phyloP scores from a whole-genome alignment of 2,797 vertebrate genomes.

The Neomorphus geoffroyi region DNA sequence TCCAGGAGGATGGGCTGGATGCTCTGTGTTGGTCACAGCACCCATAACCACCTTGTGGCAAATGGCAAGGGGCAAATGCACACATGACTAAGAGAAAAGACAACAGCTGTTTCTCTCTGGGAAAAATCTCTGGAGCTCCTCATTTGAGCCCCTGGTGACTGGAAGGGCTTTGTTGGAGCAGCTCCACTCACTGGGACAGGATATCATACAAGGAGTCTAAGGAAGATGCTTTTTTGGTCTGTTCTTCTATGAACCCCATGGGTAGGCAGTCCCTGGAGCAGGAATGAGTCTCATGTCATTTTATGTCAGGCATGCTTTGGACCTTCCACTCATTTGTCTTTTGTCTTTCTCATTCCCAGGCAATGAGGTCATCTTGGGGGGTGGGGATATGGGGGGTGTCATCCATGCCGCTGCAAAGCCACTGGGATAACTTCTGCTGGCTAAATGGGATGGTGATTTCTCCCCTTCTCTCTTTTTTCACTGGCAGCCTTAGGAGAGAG shows the following conservation, averaged over 20 bases:
- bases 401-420: neutral
- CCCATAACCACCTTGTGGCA: neutral
- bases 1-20: neutral
- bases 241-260: neutral
- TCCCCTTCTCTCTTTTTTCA: neutral
- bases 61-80: neutral
- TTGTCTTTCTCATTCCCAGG: neutral
- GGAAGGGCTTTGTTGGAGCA: neutral
- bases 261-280: neutral
- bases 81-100: neutral
- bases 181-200: neutral
- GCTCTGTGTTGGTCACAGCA: neutral
- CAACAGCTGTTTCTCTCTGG: neutral
- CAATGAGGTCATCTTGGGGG: neutral
- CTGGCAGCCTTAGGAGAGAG: neutral
- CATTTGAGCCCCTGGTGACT: neutral
- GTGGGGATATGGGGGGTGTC: neutral
- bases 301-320: neutral
- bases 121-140: neutral
- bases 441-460: neutral
- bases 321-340: neutral
- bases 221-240: neutral
- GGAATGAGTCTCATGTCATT: neutral
- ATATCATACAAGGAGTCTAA: neutral
- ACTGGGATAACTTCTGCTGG: neutral